phyloP scores from a whole-genome alignment of 2,113 vertebrate species.

The Notarius quadriscutis region DNA sequence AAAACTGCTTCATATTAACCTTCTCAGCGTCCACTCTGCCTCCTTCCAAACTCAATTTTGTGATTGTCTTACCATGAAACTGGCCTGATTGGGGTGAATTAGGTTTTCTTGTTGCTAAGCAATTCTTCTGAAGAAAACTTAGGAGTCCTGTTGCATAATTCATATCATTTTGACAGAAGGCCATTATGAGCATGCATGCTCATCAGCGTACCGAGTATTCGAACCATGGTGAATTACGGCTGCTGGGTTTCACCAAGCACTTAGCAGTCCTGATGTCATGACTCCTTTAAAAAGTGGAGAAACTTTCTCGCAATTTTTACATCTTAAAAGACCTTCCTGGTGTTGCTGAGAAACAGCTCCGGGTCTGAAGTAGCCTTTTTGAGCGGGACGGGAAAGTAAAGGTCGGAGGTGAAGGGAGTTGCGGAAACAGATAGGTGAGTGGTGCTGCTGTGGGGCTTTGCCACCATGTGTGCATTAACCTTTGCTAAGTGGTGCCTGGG shows the following conservation, averaged over 20 bases:
- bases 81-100: neutral
- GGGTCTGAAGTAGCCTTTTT: neutral
- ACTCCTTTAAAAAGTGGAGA: slow-evolving; percentile 6
- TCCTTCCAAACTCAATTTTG: slow-evolving; percentile 25
- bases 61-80: slow-evolving; percentile 20
- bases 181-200: slow-evolving; percentile 1
- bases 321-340: neutral
- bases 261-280: neutral
- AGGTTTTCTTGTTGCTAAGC: slow-evolving; percentile 11
- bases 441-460: slow-evolving; percentile 39
- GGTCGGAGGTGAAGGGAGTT: neutral
- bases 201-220: neutral
- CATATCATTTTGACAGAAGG: slow-evolving; percentile 4
- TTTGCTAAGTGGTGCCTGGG: slow-evolving; percentile 42
- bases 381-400: neutral
- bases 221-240: neutral
- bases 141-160: slow-evolving; percentile 20
- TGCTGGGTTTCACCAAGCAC: neutral
- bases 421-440: slow-evolving; percentile 3
- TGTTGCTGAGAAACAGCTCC: neutral
- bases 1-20: slow-evolving; percentile 1
- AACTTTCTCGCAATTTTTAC: neutral
- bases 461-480: slow-evolving; percentile 51
- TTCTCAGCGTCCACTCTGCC: neutral
- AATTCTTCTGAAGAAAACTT: slow-evolving; percentile 1